These are phyloP conservation scores for Toxotes lorentzi DNA, from an alignment of 2,797 vertebrate genomes.

Conservation along the genomic window DNA sequence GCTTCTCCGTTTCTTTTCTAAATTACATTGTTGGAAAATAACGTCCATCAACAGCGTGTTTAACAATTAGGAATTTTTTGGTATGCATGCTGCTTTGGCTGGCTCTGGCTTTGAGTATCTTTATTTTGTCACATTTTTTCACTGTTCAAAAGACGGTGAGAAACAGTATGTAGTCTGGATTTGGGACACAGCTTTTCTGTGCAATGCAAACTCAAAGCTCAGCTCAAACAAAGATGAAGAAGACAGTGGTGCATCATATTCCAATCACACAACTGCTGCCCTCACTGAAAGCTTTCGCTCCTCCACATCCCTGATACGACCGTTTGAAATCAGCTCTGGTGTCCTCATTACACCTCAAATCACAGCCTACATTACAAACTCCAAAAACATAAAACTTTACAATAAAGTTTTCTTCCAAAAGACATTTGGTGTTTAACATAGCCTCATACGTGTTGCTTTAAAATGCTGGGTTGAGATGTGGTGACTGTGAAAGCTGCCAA, in stretches of 20 bases:
- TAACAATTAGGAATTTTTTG: not conserved
- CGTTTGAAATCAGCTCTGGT: slow-evolving; percentile 24
- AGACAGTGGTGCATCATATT: not conserved
- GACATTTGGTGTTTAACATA: not conserved
- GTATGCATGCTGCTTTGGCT: not conserved
- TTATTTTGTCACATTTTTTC: slow-evolving; percentile 1
- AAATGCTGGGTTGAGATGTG: not conserved
- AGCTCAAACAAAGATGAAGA: not conserved
- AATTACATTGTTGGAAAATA: not conserved
- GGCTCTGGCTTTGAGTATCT: not conserved
- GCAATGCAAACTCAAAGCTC: not conserved
- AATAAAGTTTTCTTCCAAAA: too few species aligned
- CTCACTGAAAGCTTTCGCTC: not conserved
- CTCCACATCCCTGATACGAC: slow-evolving; percentile 19
- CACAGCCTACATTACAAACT: not conserved
- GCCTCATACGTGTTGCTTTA: too few species aligned
- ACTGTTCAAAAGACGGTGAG: not conserved
- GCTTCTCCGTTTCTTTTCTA: not conserved
- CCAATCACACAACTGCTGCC: not conserved
- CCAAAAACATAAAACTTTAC: not conserved
- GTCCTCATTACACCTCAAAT: slow-evolving; percentile 33
- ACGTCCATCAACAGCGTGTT: not conserved
- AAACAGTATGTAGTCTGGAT: not conserved
- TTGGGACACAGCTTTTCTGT: not conserved
- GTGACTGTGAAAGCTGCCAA: not conserved